Conservation (phyloP, 2,888 invertebrate genomes). For the Epinotia ramella region DNA sequence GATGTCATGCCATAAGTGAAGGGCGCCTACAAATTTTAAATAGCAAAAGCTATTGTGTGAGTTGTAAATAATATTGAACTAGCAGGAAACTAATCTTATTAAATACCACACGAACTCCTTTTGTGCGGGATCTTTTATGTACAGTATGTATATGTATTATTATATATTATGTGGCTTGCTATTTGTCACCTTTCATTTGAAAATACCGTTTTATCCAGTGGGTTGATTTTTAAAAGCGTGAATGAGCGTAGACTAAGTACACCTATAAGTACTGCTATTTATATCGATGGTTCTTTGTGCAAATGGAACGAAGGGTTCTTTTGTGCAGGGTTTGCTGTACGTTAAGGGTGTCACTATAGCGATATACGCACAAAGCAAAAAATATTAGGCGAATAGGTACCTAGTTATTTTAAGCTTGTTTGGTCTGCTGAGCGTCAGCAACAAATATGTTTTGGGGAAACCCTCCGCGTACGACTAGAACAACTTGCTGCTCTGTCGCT, state of each 20-base stretch:
- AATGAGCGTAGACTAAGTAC: neutral
- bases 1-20: neutral
- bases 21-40: slow-evolving; percentile 8
- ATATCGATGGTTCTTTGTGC: neutral
- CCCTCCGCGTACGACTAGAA: too few relatives aligned
- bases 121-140: neutral
- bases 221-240: too few relatives aligned
- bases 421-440: too few relatives aligned
- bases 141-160: neutral
- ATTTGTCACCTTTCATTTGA: neutral
- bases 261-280: neutral
- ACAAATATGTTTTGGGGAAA: too few relatives aligned
- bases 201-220: neutral
- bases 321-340: neutral
- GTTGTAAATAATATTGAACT: neutral
- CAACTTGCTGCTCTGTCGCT: too few relatives aligned
- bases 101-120: neutral
- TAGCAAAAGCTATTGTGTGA: slow-evolving; percentile 1
- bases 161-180: neutral
- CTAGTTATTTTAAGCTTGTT: too few relatives aligned
- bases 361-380: too few relatives aligned
- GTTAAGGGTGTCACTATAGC: too few relatives aligned
- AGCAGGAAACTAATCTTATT: neutral
- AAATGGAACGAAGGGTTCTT: neutral
- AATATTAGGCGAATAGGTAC: too few relatives aligned